Evolutionary conservation across 2,113 vertebrate genomes (phyloP).

Genomic region (Chauna torquata): DNA sequence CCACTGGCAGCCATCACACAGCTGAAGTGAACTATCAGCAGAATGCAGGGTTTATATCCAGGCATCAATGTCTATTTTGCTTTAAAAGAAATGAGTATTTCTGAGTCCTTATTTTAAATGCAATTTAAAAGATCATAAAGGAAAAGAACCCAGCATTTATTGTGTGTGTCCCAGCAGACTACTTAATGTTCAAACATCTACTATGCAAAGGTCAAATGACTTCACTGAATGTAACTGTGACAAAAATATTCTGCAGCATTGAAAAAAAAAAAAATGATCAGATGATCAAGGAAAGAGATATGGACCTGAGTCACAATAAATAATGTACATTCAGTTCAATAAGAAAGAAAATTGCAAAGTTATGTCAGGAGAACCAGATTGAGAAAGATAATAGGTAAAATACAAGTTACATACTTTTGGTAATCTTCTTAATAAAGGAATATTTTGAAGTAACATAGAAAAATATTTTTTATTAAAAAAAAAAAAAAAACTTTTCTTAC

Average conservation of each 20-base stretch:
- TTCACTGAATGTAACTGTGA: slow-evolving; percentile 19
- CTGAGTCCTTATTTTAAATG: slow-evolving; percentile 32
- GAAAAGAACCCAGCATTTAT: slow-evolving; percentile 35
- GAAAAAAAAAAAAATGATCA: neutral
- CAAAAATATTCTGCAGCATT: slow-evolving; percentile 39
- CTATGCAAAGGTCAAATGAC: slow-evolving; percentile 59
- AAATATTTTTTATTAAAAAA: neutral
- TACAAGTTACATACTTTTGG: slow-evolving; percentile 3
- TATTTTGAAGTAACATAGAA: neutral
- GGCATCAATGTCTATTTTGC: slow-evolving; percentile 3
- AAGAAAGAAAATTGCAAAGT: slow-evolving; percentile 47
- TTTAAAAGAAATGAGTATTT: slow-evolving; percentile 45
- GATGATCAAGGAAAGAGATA: slow-evolving; percentile 14
- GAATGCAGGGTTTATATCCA: slow-evolving; percentile 31
- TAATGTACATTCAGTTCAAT: slow-evolving; percentile 43
- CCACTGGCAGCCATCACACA: slow-evolving; percentile 69
- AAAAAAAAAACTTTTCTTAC: neutral
- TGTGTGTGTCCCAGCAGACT: slow-evolving; percentile 53
- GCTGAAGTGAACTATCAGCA: slow-evolving; percentile 36
- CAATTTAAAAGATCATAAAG: slow-evolving; percentile 50
- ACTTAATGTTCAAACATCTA: slow-evolving; percentile 54
- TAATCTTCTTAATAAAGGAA: neutral
- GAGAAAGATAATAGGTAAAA: slow-evolving; percentile 33
- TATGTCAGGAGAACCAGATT: slow-evolving; percentile 12
- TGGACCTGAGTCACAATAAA: slow-evolving; percentile 31